phyloP scores from a whole-genome alignment of 2,113 vertebrate genomes.

The Lichenostomus cassidix region DNA sequence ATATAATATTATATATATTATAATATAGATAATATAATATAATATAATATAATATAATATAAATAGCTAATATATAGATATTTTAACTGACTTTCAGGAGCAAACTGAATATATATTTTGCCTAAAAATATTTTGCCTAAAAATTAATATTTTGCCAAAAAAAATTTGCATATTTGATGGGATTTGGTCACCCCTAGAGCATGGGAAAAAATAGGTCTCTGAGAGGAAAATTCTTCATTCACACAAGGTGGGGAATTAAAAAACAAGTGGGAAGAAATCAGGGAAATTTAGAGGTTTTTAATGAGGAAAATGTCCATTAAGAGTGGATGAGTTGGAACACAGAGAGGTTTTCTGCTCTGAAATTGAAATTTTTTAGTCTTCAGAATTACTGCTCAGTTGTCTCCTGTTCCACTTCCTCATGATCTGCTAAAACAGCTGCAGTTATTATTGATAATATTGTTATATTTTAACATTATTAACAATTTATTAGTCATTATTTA shows the following conservation, averaged over 20 bases:
- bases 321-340: neutral
- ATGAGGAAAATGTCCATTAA: neutral
- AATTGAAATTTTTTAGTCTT: neutral
- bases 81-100: neutral
- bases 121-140: neutral
- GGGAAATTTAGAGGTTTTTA: neutral
- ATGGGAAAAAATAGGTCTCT: neutral
- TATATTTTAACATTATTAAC: too few species aligned
- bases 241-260: rapidly evolving
- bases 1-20: too few species aligned
- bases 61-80: too few species aligned
- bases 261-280: neutral
- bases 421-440: neutral
- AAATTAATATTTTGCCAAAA: neutral
- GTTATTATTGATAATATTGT: too few species aligned
- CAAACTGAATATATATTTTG: neutral
- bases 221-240: neutral
- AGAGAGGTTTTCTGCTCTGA: neutral
- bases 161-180: neutral
- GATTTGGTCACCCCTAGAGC: neutral
- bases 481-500: too few species aligned
- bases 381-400: neutral
- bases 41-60: too few species aligned
- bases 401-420: neutral
- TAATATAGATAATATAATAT: too few species aligned